phyloP scores from a whole-genome alignment of 2,113 vertebrate genomes.

The Plectropomus leopardus region DNA sequence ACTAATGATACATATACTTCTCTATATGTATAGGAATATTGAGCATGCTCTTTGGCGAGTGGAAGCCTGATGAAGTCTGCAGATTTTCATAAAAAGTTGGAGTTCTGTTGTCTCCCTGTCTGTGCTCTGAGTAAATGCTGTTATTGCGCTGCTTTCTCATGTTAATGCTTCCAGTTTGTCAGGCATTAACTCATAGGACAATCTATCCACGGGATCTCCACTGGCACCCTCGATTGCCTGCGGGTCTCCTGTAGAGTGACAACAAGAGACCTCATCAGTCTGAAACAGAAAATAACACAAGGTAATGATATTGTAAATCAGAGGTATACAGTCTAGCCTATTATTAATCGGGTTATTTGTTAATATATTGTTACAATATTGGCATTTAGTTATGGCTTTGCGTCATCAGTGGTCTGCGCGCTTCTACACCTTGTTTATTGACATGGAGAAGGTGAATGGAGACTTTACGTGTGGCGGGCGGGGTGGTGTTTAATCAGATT shows the following conservation, averaged over 20 bases:
- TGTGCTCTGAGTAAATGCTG: constrained; percentile 35
- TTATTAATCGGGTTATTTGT: background rate
- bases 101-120: constrained; percentile 21
- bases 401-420: background rate
- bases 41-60: no score
- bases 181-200: constrained; percentile 58
- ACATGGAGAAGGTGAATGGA: constrained; percentile 33
- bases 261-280: constrained; percentile 18
- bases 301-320: background rate
- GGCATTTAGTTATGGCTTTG: background rate
- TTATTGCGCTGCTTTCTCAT: constrained; percentile 71
- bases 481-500: constrained; percentile 76
- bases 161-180: constrained; percentile 76
- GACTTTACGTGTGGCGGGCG: constrained; percentile 46
- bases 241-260: constrained; percentile 37
- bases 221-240: constrained; percentile 44
- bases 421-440: constrained; percentile 25
- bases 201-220: constrained; percentile 73
- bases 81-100: constrained; percentile 8
- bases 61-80: background rate
- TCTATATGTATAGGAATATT: no score
- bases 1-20: no score
- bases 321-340: no score
- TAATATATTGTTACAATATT: background rate
- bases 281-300: background rate